Percentiles rank a stretch among this genome's conserved stretches.
These are phyloP conservation scores for Chymomyza caudatula DNA, from an alignment of 2,888 invertebrate genomes.

Conservation along the genomic window DNA sequence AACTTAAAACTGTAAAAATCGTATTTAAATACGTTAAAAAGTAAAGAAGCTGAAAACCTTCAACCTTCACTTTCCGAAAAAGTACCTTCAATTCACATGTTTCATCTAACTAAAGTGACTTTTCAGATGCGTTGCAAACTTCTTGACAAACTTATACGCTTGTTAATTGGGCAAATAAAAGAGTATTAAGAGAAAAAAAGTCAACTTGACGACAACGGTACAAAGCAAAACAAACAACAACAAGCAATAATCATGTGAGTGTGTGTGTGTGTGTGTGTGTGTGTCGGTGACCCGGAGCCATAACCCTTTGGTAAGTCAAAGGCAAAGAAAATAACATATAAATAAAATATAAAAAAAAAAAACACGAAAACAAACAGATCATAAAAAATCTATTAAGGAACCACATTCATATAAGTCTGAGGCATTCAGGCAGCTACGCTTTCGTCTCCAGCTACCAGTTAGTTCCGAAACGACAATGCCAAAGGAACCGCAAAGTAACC, in stretches of 20 bases:
- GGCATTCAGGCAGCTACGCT: neutral
- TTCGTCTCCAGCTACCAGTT: neutral
- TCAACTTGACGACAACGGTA: neutral
- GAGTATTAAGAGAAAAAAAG: neutral
- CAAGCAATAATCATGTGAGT: neutral
- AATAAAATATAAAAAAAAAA: neutral
- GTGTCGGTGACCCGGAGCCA: neutral
- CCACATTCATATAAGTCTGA: slow-evolving; percentile 46
- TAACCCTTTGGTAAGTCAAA: slow-evolving; percentile 44
- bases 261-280: neutral
- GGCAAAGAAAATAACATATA: neutral
- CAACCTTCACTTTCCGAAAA: too few relatives aligned
- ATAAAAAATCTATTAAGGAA: slow-evolving; percentile 72
- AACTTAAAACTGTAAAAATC: too few relatives aligned
- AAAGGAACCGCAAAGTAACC: slow-evolving; percentile 6
- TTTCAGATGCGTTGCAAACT: too few relatives aligned
- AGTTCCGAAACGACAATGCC: neutral
- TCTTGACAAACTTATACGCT: too few relatives aligned
- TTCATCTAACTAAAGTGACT: too few relatives aligned
- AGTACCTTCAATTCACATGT: too few relatives aligned
- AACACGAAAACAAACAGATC: slow-evolving; percentile 61
- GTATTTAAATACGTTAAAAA: too few relatives aligned
- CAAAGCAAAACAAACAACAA: neutral
- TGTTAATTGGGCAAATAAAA: neutral
- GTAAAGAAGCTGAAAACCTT: too few relatives aligned